A percentile compares a stretch with the other conserved stretches of the same genome.
These are phyloP conservation scores for Micromussa lordhowensis DNA, from an alignment of 92 coral and sea anemone species.

Conservation along the genomic window DNA sequence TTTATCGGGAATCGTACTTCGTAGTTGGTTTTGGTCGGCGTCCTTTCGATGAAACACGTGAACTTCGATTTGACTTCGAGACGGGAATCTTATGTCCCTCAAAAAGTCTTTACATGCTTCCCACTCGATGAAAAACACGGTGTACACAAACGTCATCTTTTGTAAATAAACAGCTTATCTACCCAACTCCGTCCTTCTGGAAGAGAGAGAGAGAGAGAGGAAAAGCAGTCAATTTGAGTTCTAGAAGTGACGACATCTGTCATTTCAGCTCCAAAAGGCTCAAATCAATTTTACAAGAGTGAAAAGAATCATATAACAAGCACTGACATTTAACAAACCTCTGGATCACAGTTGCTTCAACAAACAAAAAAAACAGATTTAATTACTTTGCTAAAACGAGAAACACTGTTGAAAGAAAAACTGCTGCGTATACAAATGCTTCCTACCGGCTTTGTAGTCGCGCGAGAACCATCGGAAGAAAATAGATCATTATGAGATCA, in stretches of 20 bases:
- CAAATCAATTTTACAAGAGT: background rate
- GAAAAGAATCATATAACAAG: background rate
- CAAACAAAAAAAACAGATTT: background rate
- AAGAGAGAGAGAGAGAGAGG: background rate
- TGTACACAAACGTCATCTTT: conserved; percentile 75
- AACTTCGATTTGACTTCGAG: conserved; percentile 77
- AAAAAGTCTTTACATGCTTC: conserved; percentile 79
- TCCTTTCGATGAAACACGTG: conserved; percentile 85
- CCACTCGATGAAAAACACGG: conserved; percentile 79
- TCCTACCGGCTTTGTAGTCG: background rate
- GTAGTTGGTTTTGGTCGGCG: conserved; percentile 68
- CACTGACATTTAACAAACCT: background rate
- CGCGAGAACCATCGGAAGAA: background rate
- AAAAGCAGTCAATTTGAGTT: background rate
- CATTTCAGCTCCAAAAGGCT: background rate
- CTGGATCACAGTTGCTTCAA: background rate
- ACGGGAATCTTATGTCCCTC: conserved; percentile 69
- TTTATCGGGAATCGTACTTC: conserved; percentile 65
- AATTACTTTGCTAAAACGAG: background rate
- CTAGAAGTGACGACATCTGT: background rate
- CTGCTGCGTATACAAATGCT: background rate
- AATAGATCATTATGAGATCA: background rate
- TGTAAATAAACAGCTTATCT: background rate
- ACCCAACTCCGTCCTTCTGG: background rate
- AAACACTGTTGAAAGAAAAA: background rate